Base-by-base conservation (phyloP, 2,113 vertebrate genomes). In the Nanorana parkeri region DNA sequence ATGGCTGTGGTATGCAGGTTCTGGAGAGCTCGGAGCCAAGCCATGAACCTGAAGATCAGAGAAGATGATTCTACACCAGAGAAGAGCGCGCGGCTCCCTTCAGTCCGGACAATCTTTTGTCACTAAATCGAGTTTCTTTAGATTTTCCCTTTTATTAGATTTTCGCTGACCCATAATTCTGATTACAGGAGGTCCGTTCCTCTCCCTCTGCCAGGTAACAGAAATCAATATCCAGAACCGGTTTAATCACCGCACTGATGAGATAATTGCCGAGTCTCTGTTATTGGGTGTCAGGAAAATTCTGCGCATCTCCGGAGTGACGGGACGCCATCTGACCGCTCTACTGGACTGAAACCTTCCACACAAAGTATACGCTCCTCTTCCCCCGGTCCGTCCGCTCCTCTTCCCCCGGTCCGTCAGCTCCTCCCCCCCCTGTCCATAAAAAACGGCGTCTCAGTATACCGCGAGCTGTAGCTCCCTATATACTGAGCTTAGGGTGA, bases 131-230 rank as follows among this genome's bases (percentile, higher is more conserved):
- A n/a, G 32, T 58, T 71, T 51, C 20, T 24, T 21, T n/a, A 11
- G 17, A n/a, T 41, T 67, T 28, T 67, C 21, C 11, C 41, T 54
- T n/a, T 71, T 54, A 71, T 54, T 71, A 21, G 20, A 36, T 56
- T 60, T 55, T 60, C 36, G 24, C 21, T 63, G 60, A 63, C 71
- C 28, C 26, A 60, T 74, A 36, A 36, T 74, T 26, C 71, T 23
- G n/a, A 20, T 61, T 23, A 20, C 24, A 47, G 15, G 19, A 68
- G 24, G 4, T 2, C 16, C 4, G 32, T 65, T 32, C 63, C 16
- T 28, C 26, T 5, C 32, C 19, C 51, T 67, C 19, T 36, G 29
- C 36, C 29, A 20, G 29, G 2, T 67, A n/a, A 36, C 41, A 67
- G 65, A 41, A 41, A 41, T 67, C 65, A 56, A 36, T 60, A 28